phyloP scores from a whole-genome alignment of 2,113 vertebrate genomes.

The Camelus dromedarius region DNA sequence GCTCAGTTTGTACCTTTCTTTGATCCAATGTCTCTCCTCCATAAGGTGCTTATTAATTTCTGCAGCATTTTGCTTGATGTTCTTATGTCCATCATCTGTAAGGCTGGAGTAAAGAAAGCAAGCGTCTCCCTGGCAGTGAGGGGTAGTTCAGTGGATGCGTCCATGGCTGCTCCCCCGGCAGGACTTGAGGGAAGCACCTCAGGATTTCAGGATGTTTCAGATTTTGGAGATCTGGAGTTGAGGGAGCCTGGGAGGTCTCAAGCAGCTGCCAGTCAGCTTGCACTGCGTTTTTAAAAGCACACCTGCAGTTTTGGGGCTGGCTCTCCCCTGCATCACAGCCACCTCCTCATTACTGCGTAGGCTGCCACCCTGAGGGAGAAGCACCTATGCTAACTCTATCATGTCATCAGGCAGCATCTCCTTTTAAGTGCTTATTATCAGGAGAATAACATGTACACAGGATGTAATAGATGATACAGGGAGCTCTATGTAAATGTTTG shows the following conservation, averaged over 20 bases:
- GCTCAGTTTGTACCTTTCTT: background rate
- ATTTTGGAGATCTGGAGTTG: slow-evolving; percentile 6
- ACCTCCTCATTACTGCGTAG: background rate
- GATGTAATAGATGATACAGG: background rate
- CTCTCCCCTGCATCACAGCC: background rate
- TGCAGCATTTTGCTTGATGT: background rate
- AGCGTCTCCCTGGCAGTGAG: background rate
- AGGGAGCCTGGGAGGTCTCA: background rate
- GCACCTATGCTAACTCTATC: background rate
- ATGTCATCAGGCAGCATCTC: background rate
- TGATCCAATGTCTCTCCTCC: background rate
- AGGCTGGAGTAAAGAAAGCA: background rate
- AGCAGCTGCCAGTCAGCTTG: background rate
- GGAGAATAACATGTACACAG: background rate
- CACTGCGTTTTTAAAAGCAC: background rate
- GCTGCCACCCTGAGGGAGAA: background rate
- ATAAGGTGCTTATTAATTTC: background rate
- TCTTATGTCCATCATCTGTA: background rate
- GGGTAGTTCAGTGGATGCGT: background rate
- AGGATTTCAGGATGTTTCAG: background rate
- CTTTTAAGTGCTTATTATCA: background rate
- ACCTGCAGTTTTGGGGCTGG: background rate
- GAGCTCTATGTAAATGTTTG: background rate
- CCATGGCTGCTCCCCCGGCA: background rate
- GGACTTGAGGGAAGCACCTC: background rate